Base-by-base conservation (phyloP, 1,140 invertebrate species). In the Tenebrio molitor region DNA sequence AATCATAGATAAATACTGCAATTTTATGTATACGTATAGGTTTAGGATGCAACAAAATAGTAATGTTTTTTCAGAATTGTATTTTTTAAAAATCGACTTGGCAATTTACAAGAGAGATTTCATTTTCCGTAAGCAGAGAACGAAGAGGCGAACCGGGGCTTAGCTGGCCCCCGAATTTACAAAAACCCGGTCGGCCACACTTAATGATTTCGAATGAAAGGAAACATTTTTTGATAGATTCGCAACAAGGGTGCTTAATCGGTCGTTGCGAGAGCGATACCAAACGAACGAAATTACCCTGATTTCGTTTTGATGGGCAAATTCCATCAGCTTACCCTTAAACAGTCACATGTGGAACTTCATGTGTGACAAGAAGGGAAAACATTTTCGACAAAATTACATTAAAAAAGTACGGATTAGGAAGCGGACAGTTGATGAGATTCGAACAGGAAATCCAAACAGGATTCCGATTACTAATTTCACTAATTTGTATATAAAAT, bases 131-230 rank as follows among this genome's bases (percentile, higher is more conserved):
- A n/a, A n/a, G n/a, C n/a, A n/a, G n/a, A n/a, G n/a, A n/a, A n/a
- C n/a, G n/a, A n/a, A n/a, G n/a, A n/a, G n/a, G n/a, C 42, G n/a
- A 44, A 44, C 17, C 15, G 12, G 8, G 42, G 42, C 42, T 44
- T 44, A 15, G 7, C 12, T 7, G 17, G 42, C 14, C 15, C 42
- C 14, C 7, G 42, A 44, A 44, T 44, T 44, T 15, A 44, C 12
- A 44, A 44, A 44, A 44, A 44, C 17, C 42, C 42, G 16, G 8
- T 44, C 42, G 8, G 15, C 42, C 42, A 44, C 42, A 44, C 42
- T 16, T 44, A 44, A 16, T 44, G 42, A 44, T 44, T 44, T 44
- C 16, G 42, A 44, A 44, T 44, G 42, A 44, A 44, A 44, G 42
- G 17, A 44, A 44, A 44, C 42, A 44, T 44, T 44, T 44, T 44